A percentile compares a stretch with the other conserved stretches of the same genome.
These are phyloP conservation scores for Neomorphus geoffroyi DNA, from an alignment of 2,797 vertebrate species.

Conservation along the genomic window DNA sequence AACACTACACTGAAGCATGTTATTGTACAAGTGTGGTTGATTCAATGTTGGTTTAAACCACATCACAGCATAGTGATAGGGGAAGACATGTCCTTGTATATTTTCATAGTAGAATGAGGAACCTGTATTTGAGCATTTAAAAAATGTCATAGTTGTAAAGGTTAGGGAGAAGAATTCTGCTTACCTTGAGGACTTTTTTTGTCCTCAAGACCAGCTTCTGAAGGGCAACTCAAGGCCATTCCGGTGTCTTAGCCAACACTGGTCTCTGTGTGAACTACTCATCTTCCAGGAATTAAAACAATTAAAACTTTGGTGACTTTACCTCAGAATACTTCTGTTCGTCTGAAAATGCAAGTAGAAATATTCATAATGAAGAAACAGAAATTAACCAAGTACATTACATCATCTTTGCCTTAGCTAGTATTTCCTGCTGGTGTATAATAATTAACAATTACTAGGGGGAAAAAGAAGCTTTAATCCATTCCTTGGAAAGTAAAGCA, in stretches of 20 bases:
- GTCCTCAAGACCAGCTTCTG: background rate
- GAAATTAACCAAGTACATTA: background rate
- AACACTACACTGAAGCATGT: background rate
- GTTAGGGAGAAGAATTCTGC: background rate
- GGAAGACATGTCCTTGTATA: background rate
- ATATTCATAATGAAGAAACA: background rate
- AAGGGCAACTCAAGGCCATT: background rate
- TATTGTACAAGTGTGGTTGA: background rate
- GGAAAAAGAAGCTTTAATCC: background rate
- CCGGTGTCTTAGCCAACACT: background rate
- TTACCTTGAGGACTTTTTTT: background rate
- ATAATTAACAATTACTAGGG: background rate
- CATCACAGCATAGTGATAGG: background rate
- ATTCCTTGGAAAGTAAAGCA: background rate
- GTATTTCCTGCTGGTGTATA: background rate
- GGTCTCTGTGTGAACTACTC: background rate
- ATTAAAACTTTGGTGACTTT: background rate
- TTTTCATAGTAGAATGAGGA: background rate
- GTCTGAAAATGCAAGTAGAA: background rate
- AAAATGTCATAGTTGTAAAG: background rate
- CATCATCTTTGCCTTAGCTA: background rate
- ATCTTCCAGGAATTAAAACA: background rate
- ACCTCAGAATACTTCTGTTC: background rate
- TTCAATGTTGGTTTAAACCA: background rate
- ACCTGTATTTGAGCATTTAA: background rate